Evolutionary conservation across 2,113 vertebrate genomes (phyloP), one percentile per base, ranked within the genome.

Genomic region (Anguilla japonica): DNA sequence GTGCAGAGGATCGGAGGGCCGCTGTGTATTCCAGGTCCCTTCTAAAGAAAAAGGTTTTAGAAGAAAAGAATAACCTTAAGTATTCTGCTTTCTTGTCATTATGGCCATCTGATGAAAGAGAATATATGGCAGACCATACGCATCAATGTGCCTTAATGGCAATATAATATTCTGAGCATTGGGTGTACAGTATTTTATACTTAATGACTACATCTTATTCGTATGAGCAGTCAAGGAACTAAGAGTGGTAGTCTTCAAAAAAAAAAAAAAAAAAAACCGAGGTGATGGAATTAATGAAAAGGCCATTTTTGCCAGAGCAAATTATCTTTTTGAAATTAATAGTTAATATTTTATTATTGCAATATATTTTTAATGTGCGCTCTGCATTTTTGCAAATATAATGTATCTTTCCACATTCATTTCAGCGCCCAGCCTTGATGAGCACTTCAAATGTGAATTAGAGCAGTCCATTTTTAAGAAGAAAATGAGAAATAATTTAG

Each of bases 401-500:
- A 95, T 95, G 94, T 94, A 94, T 95, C 94, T 92, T 93, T 95
- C 93, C 91, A 94, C 93, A 94, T 93, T 95, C 90, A 92, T 95
- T 93, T 89, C 86, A 83, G 91, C 87, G 85, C 87, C 41, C 89
- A 84, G 93, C 91, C 95, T 94, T 96, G 95, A 96, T 95, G 94
- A 95, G 93, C 93, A 93, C 95, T 94, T 95, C 90, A 94, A 91
- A 95, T 95, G 94, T 94, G 95, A 95, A 95, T 95, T 95, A 95
- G 95, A 94, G 93, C 94, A 94, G 93, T 95, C 91, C 87, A 95
- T 95, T 95, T 95, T 94, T 93, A 94, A 91, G 92, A 92, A 92
- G 90, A 95, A 92, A 96, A 95, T 92, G 94, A 95, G 95, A 95
- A 96, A 96, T 96, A 95, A 95, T 96, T 96, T 93, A 96, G 90